Evolutionary conservation across 1,140 invertebrate genomes (phyloP).

Genomic region (Aphidius ervi): DNA sequence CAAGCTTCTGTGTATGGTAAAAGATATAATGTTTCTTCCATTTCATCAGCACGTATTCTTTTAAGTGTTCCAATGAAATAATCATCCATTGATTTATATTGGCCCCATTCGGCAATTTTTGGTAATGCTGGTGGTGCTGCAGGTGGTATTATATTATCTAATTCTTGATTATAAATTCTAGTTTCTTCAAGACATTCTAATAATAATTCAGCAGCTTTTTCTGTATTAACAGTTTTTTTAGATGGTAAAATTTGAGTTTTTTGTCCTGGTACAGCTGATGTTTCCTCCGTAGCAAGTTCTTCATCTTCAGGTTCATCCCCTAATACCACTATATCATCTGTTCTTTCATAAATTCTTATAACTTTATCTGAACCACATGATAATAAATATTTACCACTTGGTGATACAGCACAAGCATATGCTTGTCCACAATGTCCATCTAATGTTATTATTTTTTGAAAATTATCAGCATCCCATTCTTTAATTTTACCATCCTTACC

Average conservation of each 20-base stretch:
- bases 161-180: constrained; percentile 61
- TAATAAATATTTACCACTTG: constrained; percentile 75
- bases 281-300: constrained; percentile 69
- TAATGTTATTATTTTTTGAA: constrained; percentile 60
- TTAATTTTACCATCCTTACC: constrained; percentile 92
- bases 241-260: constrained; percentile 77
- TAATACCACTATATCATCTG: constrained; percentile 84
- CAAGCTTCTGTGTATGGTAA: constrained; percentile 79
- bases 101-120: constrained; percentile 70
- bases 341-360: constrained; percentile 81
- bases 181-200: constrained; percentile 82
- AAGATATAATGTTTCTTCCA: constrained; percentile 84
- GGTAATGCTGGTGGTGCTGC: constrained; percentile 54
- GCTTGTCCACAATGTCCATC: constrained; percentile 79
- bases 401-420: constrained; percentile 70
- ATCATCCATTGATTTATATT: constrained; percentile 65
- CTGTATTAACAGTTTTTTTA: constrained; percentile 85
- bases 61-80: constrained; percentile 78
- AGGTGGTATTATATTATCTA: constrained; percentile 45
- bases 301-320: constrained; percentile 88
- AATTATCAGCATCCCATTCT: constrained; percentile 95
- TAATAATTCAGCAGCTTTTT: constrained; percentile 84
- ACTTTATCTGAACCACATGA: constrained; percentile 87
- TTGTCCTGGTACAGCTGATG: constrained; percentile 62
- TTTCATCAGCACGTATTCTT: constrained; percentile 76